Evolutionary conservation across 2,113 vertebrate genomes (phyloP).

Genomic region (Heterochromis multidens): DNA sequence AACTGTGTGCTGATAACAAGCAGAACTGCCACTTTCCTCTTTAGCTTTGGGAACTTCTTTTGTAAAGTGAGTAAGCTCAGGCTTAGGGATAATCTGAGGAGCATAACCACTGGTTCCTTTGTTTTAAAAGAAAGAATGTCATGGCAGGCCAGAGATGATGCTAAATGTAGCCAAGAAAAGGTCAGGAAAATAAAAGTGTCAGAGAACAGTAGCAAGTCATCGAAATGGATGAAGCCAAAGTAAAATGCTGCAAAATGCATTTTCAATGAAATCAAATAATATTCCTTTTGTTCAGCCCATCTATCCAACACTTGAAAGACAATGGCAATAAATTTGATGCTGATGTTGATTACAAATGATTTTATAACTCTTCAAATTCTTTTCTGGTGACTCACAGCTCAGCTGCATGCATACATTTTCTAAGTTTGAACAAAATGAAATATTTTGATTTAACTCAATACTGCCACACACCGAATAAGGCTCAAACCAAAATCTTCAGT

Average conservation of each 20-base stretch:
- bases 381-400: not conserved
- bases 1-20: accelerated
- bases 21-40: not conserved
- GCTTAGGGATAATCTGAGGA: not conserved
- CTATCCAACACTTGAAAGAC: not conserved
- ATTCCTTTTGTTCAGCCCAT: not conserved
- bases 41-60: not conserved
- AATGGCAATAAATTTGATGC: not conserved
- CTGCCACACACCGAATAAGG: too few species aligned
- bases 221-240: not conserved
- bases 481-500: too few species aligned
- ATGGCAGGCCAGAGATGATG: not conserved
- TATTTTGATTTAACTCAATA: not conserved
- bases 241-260: not conserved
- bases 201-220: not conserved
- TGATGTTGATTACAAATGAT: not conserved
- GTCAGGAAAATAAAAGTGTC: accelerated
- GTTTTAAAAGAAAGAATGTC: not conserved
- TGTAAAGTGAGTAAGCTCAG: not conserved
- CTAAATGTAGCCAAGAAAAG: not conserved
- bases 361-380: not conserved
- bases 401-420: not conserved
- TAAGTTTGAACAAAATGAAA: too few species aligned
- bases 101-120: not conserved
- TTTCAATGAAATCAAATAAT: not conserved